Evolutionary conservation across 2,888 invertebrate genomes (phyloP).

Genomic region (Agelastica alni): DNA sequence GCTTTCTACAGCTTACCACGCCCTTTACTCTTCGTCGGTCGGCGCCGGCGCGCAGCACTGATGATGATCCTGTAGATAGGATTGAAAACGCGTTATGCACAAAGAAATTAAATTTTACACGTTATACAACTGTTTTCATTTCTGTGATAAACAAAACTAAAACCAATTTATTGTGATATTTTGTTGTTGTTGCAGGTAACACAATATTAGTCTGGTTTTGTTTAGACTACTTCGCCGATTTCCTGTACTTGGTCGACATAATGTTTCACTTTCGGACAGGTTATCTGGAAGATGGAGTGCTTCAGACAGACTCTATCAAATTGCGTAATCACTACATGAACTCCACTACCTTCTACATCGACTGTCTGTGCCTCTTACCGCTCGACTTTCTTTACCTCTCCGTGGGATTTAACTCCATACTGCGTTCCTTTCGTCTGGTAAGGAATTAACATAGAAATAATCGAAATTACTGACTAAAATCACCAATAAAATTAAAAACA

Average conservation of each 20-base stretch:
- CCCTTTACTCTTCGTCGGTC: too few relatives aligned
- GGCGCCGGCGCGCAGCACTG: too few relatives aligned
- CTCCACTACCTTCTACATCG: constrained; percentile 92
- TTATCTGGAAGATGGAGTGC: constrained; percentile 95
- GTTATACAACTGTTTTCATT: too few relatives aligned
- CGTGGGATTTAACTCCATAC: constrained; percentile 92
- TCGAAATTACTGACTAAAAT: too few relatives aligned
- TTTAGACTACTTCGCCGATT: constrained; percentile 95
- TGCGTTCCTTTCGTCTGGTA: constrained; percentile 86
- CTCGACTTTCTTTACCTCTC: constrained; percentile 97
- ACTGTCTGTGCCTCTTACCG: constrained; percentile 96
- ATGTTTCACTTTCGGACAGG: constrained; percentile 97
- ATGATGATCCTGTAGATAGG: too few relatives aligned
- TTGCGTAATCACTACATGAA: constrained; percentile 97
- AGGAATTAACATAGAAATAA: too few relatives aligned
- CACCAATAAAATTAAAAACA: too few relatives aligned
- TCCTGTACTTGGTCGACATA: constrained; percentile 94
- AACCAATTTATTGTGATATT: background rate
- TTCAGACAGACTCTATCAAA: constrained; percentile 93
- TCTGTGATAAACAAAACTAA: too few relatives aligned
- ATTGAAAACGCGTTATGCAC: too few relatives aligned
- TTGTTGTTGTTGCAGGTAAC: constrained; percentile 62
- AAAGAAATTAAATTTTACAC: too few relatives aligned
- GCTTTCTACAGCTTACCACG: too few relatives aligned
- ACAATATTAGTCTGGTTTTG: constrained; percentile 95